Evolutionary conservation across 2,113 vertebrate genomes (phyloP), one percentile per base, ranked within the genome.

Genomic region (Antennarius striatus): DNA sequence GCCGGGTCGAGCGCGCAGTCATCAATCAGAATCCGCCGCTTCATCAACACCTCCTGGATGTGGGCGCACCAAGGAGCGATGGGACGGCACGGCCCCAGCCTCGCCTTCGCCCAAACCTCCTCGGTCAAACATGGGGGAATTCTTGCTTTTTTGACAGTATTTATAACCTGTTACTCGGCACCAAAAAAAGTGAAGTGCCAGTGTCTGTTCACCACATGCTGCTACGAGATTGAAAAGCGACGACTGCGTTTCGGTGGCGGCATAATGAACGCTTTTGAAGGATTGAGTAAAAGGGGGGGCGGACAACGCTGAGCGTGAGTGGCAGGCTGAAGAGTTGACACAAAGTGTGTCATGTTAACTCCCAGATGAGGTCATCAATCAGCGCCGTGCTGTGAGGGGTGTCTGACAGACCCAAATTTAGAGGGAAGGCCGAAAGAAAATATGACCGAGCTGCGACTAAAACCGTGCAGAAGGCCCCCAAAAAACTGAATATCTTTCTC

Each of bases 291-390:
- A 52, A 4, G 14, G 57, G 75, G 65, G 50, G 75, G 15, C 0
- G 40, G 64, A 81, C 22, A 2, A 2, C 22, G 22, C 2, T 22
- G 22, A 22, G 22, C 22, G 22, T 2, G 60, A 17, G 56, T 40
- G 16, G 75, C 69, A 16, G 63, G 47, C 71, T 68, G 55, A 77
- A 76, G 78, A 89, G 40, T 54, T 75, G 82, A 83, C 68, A 77
- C 65, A 84, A 47, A 86, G 82, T 83, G 86, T 85, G 85, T 90
- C 88, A 74, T 29, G 79, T 90, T 86, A 89, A 88, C 76, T 92
- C 90, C 88, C 90, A 72, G 64, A 90, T 87, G 89, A 89, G 79
- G 81, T 88, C 85, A 92, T 93, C 89, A 90, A 92, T 92, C 90
- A 92, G 68, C 28, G 3, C 61, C 22, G 28, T 13, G 45, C 64